These are phyloP conservation scores for Myxocyprinus asiaticus DNA, from an alignment of 2,113 vertebrate species.

Conservation along the genomic window DNA sequence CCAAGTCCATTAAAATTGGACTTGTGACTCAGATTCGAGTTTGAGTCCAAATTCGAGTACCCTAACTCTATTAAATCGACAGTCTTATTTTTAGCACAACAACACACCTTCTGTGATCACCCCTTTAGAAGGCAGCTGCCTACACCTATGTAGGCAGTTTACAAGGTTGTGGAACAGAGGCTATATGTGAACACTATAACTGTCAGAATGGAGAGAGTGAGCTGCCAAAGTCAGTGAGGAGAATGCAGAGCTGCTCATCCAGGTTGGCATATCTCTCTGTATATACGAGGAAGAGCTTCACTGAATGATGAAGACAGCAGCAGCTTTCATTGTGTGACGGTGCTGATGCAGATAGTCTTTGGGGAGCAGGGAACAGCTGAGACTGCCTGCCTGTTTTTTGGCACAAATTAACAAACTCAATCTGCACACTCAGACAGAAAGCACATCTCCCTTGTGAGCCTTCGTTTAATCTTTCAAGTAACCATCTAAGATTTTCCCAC, in stretches of 20 bases:
- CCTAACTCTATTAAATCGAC: too few species aligned
- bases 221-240: background rate
- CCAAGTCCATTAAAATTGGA: too few species aligned
- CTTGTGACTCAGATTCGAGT: too few species aligned
- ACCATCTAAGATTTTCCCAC: conserved; percentile 13
- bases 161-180: background rate
- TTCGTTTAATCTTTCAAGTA: conserved; percentile 36
- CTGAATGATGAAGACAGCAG: background rate
- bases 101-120: too few species aligned
- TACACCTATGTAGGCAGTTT: background rate
- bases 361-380: conserved; percentile 62
- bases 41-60: too few species aligned
- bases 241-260: background rate
- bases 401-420: conserved; percentile 53
- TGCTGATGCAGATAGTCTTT: conserved; percentile 52
- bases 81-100: too few species aligned
- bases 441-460: conserved; percentile 8
- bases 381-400: conserved; percentile 50
- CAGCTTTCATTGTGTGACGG: conserved; percentile 34
- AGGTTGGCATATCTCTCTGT: background rate
- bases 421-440: conserved; percentile 5
- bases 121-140: too few species aligned
- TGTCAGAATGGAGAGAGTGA: conserved; percentile 21
- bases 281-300: background rate
- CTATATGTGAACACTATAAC: conserved; percentile 4